Base-by-base conservation (phyloP, 2,113 vertebrate species). In the Gallinago paraguaiae region DNA sequence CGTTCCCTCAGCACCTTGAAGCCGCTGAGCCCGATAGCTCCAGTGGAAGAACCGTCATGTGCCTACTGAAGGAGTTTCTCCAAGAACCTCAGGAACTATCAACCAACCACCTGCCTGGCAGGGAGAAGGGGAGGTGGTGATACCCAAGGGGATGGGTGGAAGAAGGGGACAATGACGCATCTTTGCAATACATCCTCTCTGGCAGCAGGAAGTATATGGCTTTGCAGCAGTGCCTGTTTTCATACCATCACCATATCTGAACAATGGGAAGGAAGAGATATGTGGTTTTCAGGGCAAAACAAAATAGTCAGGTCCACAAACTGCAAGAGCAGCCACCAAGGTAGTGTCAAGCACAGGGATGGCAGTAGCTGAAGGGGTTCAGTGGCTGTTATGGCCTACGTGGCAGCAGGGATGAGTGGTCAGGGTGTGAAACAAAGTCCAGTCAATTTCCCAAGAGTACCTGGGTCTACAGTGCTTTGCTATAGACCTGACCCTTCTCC, bases 1-100 rank as follows among this genome's bases (percentile, higher is more conserved):
- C 98, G 98, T 53, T 98, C 99, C 60, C 95, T 99, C 95, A 99
- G 98, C 98, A 98, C 98, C 39, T 98, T 98, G 90, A 98, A 98
- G 68, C 98, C 98, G 41, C 97, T 98, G 97, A 98, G 98, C 90
- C 98, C 98, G 0, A 95, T 98, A 92, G 98, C 98, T 84, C 97
- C 98, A 8, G 98, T 98, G 8, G 99, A 99, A 96, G 99, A 99
- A 86, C 98, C 98, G 25, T 97, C 98, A 25, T 98, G 98, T 98
- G 98, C 98, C 92, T 99, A 98, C 98, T 97, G 95, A 96, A 95
- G 87, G 96, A 94, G 53, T 80, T 92, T 81, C 90, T 95, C 94
- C 90, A 82, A 64, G 91, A 90, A 88, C 87, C 96, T 97, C 96
- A 97, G 95, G 97, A 97, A 96, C 95, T 92, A 31, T 95, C 68